Evolutionary conservation across 2,113 vertebrate genomes (phyloP).

Genomic region (Spilogale gracilis): DNA sequence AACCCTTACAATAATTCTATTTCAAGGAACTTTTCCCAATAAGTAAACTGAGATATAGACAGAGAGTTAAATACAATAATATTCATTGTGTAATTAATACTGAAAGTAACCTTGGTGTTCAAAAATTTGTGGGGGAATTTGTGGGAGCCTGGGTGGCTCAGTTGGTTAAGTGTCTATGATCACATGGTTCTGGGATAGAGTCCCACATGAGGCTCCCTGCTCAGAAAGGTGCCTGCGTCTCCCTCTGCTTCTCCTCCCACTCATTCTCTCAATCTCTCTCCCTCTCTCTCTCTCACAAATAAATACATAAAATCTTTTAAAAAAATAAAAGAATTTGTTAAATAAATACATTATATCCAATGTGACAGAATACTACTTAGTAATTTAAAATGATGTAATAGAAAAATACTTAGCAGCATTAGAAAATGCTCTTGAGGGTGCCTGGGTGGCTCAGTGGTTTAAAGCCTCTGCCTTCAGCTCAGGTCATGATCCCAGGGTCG

Average conservation of each 20-base stretch:
- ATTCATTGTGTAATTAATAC: neutral
- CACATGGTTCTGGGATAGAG: neutral
- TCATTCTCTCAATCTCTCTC: neutral
- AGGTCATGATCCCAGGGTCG: no score
- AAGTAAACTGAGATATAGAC: constrained; percentile 28
- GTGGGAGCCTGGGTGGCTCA: neutral
- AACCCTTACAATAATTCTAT: neutral
- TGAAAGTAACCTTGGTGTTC: neutral
- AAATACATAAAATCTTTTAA: neutral
- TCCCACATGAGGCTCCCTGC: neutral
- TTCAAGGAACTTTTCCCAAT: constrained; percentile 32
- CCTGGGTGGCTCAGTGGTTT: no score
- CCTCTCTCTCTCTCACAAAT: no score
- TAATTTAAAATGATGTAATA: constrained; percentile 25
- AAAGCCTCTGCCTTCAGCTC: no score
- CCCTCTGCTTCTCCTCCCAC: neutral
- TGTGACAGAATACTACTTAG: neutral
- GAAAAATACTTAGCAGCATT: neutral
- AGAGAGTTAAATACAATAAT: neutral
- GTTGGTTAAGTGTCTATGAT: neutral
- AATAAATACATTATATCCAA: neutral
- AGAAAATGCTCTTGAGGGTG: neutral
- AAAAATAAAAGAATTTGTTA: constrained; percentile 1
- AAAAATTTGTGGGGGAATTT: neutral
- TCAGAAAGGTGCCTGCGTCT: neutral